These are phyloP conservation scores for Synanthedon tipuliformis DNA, from an alignment of 2,888 invertebrate genomes.

Conservation along the genomic window DNA sequence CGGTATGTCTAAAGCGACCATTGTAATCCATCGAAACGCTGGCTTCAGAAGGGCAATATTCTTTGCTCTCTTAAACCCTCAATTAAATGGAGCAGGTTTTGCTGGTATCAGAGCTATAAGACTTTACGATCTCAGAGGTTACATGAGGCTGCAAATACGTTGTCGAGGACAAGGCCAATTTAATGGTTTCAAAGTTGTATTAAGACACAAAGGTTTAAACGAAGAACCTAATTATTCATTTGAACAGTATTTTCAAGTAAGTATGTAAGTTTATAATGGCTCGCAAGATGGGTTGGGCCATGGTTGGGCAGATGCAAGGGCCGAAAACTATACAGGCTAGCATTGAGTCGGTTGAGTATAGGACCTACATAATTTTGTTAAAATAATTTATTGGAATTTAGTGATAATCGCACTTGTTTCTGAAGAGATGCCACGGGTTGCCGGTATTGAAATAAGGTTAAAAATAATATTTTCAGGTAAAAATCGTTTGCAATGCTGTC, in stretches of 20 bases:
- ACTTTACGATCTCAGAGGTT: conserved; percentile 58
- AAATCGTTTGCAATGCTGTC: too few species aligned
- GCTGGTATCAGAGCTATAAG: conserved; percentile 70
- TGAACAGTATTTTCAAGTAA: conserved; percentile 70
- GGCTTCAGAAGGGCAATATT: conserved; percentile 73
- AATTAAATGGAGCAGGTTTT: conserved; percentile 76
- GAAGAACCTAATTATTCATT: conserved; percentile 71
- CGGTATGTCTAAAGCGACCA: conserved; percentile 74
- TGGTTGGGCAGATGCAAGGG: too few species aligned
- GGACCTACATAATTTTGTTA: too few species aligned
- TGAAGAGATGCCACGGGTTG: too few species aligned
- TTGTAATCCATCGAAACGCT: conserved; percentile 70
- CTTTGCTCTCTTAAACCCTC: conserved; percentile 74
- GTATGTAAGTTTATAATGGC: too few species aligned
- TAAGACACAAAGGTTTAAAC: conserved; percentile 69
- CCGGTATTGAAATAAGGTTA: too few species aligned
- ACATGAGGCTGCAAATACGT: conserved; percentile 57
- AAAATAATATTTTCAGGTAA: too few species aligned
- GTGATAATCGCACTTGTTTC: too few species aligned
- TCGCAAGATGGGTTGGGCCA: too few species aligned
- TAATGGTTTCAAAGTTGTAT: conserved; percentile 70
- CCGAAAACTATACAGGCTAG: too few species aligned
- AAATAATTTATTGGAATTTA: too few species aligned
- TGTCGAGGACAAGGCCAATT: conserved; percentile 72
- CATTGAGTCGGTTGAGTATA: too few species aligned